A percentile compares a stretch with the other conserved stretches of the same genome.
Conservation (phyloP, 2,113 vertebrate genomes). For the Ceyx melanurus region DNA sequence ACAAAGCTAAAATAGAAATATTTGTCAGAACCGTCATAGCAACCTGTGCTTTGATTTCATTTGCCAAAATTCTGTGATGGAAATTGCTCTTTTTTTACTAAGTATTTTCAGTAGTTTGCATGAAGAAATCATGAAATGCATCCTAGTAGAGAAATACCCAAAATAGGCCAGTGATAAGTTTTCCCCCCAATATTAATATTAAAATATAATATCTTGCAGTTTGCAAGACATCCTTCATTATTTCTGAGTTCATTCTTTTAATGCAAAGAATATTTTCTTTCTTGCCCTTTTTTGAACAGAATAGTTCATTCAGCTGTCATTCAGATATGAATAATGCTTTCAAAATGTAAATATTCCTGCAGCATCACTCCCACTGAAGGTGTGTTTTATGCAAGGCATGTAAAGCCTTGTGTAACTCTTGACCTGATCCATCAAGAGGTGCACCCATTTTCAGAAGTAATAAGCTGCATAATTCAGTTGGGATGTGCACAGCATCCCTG, state of each 20-base stretch:
- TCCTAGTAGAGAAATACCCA: not conserved
- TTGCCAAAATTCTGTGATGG: not conserved
- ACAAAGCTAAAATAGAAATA: slow-evolving; percentile 14
- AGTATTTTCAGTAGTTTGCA: not conserved
- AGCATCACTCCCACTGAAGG: not conserved
- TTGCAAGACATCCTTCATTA: not conserved
- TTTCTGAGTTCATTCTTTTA: not conserved
- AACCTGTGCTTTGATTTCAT: slow-evolving; percentile 1
- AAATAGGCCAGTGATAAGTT: not conserved
- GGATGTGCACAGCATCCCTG: not conserved
- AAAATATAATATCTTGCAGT: not conserved
- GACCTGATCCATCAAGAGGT: not conserved
- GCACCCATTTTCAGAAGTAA: not conserved
- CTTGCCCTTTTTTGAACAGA: not conserved
- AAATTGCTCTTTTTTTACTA: not conserved
- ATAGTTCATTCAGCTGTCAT: not conserved
- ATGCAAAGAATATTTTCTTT: not conserved
- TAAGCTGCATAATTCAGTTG: not conserved
- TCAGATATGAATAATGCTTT: not conserved
- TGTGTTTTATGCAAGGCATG: not conserved
- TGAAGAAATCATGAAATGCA: not conserved
- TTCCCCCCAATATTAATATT: rapidly evolving
- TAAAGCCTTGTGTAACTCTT: not conserved
- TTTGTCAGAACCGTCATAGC: not conserved
- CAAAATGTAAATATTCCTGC: not conserved